These are phyloP conservation scores for Ciconia nigra DNA, from an alignment of 2,797 vertebrate species.

Conservation along the genomic window DNA sequence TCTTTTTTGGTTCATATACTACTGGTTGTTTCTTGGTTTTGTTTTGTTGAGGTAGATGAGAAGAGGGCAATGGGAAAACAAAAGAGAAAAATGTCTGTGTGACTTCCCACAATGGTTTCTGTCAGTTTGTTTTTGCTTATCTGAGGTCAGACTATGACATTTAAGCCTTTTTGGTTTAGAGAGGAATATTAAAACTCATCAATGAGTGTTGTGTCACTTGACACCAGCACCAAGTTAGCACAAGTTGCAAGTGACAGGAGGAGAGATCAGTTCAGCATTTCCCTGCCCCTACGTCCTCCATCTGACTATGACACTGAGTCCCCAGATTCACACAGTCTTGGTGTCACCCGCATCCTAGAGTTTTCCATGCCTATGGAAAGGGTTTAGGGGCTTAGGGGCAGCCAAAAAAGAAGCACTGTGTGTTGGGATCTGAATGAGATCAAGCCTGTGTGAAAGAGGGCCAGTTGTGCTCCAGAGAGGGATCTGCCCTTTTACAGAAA, in stretches of 20 bases:
- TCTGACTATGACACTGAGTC: rapidly evolving
- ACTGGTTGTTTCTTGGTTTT: background rate
- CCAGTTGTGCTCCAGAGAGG: background rate
- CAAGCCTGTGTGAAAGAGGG: background rate
- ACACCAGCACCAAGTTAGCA: background rate
- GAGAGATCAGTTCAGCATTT: background rate
- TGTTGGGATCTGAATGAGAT: background rate
- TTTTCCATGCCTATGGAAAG: background rate
- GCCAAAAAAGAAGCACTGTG: rapidly evolving
- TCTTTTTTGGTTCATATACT: background rate
- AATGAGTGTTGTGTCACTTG: background rate
- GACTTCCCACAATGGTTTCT: background rate
- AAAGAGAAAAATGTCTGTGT: background rate
- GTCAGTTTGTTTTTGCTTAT: background rate
- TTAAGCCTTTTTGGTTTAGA: background rate
- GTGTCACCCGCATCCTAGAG: background rate
- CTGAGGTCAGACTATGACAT: background rate
- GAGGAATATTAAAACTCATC: background rate
- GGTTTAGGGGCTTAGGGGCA: background rate
- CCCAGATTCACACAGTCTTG: background rate
- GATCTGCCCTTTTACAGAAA: background rate
- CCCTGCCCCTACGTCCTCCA: background rate
- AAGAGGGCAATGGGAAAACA: background rate
- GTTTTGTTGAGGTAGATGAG: background rate
- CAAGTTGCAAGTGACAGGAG: background rate